These are phyloP conservation scores for Drosophila pullipes DNA, from an alignment of 2,888 invertebrate species.

Conservation along the genomic window DNA sequence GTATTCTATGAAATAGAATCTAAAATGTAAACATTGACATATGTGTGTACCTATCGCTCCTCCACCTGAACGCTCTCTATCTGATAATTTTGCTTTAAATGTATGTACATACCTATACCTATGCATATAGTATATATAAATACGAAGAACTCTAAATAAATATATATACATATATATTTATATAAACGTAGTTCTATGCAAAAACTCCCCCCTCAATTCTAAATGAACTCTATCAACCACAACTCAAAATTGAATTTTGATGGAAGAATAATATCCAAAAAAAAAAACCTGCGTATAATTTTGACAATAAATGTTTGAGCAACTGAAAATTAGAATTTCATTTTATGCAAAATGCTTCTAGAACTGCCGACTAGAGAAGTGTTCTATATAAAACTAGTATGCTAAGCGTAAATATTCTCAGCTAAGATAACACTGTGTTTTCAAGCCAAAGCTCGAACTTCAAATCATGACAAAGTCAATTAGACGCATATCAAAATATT, in stretches of 20 bases:
- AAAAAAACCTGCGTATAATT: slow-evolving; percentile 67
- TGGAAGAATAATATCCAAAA: slow-evolving; percentile 21
- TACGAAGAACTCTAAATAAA: slow-evolving; percentile 18
- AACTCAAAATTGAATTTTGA: slow-evolving; percentile 72
- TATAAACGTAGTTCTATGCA: slow-evolving; percentile 47
- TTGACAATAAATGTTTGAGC: slow-evolving; percentile 68
- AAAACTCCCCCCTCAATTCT: slow-evolving; percentile 19
- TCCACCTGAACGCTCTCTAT: slow-evolving; percentile 75
- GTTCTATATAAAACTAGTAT: slow-evolving; percentile 24
- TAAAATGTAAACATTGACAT: slow-evolving; percentile 65
- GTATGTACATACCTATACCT: slow-evolving; percentile 47
- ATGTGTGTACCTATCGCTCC: slow-evolving; percentile 78
- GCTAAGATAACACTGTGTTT: slow-evolving; percentile 50
- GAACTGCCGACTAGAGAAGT: slow-evolving; percentile 44
- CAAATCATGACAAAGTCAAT: slow-evolving; percentile 63
- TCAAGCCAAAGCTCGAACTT: slow-evolving; percentile 44
- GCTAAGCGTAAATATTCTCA: slow-evolving; percentile 55
- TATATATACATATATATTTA: slow-evolving; percentile 46
- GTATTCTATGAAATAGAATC: slow-evolving; percentile 71
- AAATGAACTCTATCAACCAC: slow-evolving; percentile 38
- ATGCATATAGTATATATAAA: slow-evolving; percentile 14
- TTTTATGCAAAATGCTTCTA: slow-evolving; percentile 54
- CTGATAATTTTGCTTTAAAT: slow-evolving; percentile 67
- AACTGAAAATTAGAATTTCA: slow-evolving; percentile 52
- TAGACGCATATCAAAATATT: slow-evolving; percentile 69